A percentile compares a stretch with the other conserved stretches of the same genome.
Conservation (phyloP, 2,113 vertebrate genomes). For the Heterocephalus glaber region DNA sequence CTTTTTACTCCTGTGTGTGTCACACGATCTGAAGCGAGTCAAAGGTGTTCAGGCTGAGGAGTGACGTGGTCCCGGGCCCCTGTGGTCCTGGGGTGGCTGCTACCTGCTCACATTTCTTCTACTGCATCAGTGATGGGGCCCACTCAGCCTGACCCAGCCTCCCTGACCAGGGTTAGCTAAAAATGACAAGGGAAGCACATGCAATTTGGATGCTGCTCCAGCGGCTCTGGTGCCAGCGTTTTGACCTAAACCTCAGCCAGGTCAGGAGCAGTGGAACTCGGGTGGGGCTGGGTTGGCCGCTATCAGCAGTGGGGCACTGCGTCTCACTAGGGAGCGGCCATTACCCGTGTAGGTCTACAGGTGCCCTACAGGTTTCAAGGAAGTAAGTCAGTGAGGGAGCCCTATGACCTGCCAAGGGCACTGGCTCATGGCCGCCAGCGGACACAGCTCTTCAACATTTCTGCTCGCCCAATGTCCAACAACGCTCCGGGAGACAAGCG, state of each 20-base stretch:
- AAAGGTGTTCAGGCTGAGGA: accelerated
- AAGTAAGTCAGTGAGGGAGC: not conserved
- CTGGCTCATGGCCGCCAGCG: not conserved
- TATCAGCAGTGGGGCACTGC: not conserved
- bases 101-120: too few relatives aligned
- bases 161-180: not conserved
- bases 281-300: accelerated
- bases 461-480: not conserved
- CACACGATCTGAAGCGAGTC: accelerated
- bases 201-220: not conserved
- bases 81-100: not conserved
- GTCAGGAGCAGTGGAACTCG: not conserved
- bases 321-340: not conserved
- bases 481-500: not conserved
- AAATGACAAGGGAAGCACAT: not conserved
- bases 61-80: not conserved
- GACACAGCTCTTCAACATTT: not conserved
- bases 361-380: not conserved
- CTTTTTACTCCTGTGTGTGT: not conserved
- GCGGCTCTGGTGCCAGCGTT: not conserved
- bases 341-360: too few relatives aligned
- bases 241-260: not conserved
- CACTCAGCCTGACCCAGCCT: not conserved
- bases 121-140: not conserved
- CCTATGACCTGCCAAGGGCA: not conserved